Evolutionary conservation across 2,797 vertebrate genomes (phyloP).

Genomic region (Micropoecilia bifurca): DNA sequence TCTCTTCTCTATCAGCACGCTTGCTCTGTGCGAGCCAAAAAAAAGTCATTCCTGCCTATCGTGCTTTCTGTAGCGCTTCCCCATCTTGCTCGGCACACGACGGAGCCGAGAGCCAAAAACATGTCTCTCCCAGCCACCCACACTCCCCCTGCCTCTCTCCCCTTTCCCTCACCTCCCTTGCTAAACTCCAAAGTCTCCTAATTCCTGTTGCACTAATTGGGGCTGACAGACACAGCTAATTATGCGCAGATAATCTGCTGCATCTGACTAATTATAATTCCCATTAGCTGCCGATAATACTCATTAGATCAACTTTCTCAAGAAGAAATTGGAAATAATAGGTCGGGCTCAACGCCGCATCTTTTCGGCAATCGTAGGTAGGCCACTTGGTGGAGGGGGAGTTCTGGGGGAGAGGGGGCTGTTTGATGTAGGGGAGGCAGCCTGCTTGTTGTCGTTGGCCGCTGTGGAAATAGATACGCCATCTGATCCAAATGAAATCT

Average conservation of each 20-base stretch:
- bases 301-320: conserved; percentile 88
- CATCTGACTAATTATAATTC: conserved; percentile 88
- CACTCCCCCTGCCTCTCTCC: conserved; percentile 7
- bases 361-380: conserved; percentile 58
- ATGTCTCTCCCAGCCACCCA: conserved; percentile 42
- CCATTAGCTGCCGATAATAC: conserved; percentile 85
- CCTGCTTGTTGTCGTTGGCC: conserved; percentile 33
- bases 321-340: conserved; percentile 84
- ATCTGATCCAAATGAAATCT: conserved; percentile 62
- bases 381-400: not conserved
- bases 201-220: conserved; percentile 85
- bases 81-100: conserved; percentile 25
- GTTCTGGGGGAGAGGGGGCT: not conserved
- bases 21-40: conserved; percentile 30
- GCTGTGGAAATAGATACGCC: conserved; percentile 49
- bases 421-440: conserved; percentile 46
- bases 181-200: conserved; percentile 74
- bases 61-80: conserved; percentile 49
- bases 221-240: conserved; percentile 86
- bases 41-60: conserved; percentile 37
- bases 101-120: conserved; percentile 60
- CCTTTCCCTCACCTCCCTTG: conserved; percentile 21
- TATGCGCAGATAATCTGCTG: conserved; percentile 86
- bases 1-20: conserved; percentile 39
- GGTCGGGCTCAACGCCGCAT: conserved; percentile 55